phyloP scores from a whole-genome alignment of 2,888 invertebrate species.

The Nomada goodeniana region DNA sequence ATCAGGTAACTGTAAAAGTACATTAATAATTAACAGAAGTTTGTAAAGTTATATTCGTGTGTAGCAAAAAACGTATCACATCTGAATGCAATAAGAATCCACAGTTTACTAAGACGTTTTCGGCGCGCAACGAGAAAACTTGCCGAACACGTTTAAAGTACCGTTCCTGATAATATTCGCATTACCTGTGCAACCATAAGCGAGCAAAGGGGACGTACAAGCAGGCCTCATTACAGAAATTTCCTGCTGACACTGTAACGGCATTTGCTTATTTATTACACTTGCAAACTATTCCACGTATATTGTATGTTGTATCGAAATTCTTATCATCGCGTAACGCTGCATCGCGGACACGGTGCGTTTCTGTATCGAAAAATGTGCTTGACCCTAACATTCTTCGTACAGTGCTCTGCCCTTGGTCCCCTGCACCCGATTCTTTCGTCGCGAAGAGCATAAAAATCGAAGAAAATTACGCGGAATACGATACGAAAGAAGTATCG shows the following conservation, averaged over 20 bases:
- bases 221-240: slow-evolving; percentile 19
- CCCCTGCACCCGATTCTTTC: not conserved
- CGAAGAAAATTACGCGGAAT: not conserved
- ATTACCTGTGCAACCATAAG: not conserved
- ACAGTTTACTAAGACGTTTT: not conserved
- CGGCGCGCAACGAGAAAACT: slow-evolving; percentile 2
- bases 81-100: not conserved
- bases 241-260: not conserved
- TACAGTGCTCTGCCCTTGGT: not conserved
- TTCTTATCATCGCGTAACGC: not conserved
- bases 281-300: not conserved
- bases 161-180: slow-evolving; percentile 19
- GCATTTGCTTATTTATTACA: not conserved
- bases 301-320: too few species aligned
- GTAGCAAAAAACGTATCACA: not conserved
- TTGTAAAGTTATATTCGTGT: too few species aligned
- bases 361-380: too few species aligned
- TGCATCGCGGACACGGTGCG: not conserved
- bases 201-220: not conserved
- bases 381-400: not conserved
- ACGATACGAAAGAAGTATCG: not conserved
- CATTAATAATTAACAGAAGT: too few species aligned
- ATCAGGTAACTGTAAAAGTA: too few species aligned
- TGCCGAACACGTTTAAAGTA: slow-evolving; percentile 14
- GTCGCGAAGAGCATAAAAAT: not conserved